Evolutionary conservation across 2,888 invertebrate genomes (phyloP).

Genomic region (Toxonevra muliebris): DNA sequence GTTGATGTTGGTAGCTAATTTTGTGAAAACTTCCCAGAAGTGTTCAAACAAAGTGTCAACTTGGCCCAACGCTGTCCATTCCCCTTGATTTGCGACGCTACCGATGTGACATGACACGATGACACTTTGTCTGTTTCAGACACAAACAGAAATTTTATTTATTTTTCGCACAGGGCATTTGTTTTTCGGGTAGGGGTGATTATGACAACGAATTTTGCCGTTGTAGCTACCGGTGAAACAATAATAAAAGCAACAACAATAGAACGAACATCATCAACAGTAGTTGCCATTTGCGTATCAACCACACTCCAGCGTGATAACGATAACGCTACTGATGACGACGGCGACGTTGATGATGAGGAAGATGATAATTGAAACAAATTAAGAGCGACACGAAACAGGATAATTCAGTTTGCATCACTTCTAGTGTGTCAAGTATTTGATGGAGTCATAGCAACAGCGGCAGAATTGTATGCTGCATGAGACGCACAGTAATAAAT

Average conservation of each 20-base stretch:
- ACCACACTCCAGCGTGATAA: no score
- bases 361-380: constrained; percentile 52
- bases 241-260: neutral
- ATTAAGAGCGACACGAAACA: constrained; percentile 60
- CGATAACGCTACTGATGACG: neutral
- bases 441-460: neutral
- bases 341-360: constrained; percentile 17
- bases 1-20: no score
- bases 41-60: no score
- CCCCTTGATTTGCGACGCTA: no score
- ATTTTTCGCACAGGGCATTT: no score
- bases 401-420: constrained; percentile 53
- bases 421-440: neutral
- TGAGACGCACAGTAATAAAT: neutral
- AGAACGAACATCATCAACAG: neutral
- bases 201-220: constrained; percentile 17
- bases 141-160: no score
- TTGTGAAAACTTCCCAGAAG: no score
- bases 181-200: constrained; percentile 3
- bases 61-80: no score
- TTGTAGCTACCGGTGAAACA: neutral
- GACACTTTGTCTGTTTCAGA: no score
- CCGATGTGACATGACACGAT: no score
- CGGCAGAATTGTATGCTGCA: no score
- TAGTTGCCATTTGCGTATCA: neutral